Base-by-base conservation (phyloP, 2,797 vertebrate genomes). In the Loriculus beryllinus region DNA sequence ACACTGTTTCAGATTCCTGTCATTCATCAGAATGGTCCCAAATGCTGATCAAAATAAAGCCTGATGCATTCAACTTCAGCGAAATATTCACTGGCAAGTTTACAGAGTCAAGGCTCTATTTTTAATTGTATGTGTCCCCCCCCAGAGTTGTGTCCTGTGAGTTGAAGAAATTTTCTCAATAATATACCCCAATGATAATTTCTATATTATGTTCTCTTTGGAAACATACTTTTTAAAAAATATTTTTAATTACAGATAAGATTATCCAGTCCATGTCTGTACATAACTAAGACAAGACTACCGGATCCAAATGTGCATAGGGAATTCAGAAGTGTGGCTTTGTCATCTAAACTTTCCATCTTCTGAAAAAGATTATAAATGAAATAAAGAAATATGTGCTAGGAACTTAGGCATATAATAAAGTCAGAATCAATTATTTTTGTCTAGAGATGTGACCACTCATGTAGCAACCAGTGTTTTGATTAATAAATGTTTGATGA, bases 361-460 rank as follows among this genome's bases (percentile, higher is more conserved):
- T 71, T 85, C 70, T 40, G 59, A 75, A 82, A 52, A 48, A 48
- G 68, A 81, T 52, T 59, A 63, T 51, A 89, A 59, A 86, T 3
- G 16, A 25, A 68, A 28, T 26, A 47, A 90, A 84, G 54, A 91
- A 51, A 79, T 70, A 63, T 0, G 33, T 40, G 22, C 35, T 71
- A 47, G 49, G 37, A 93, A 62, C 8, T 67, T 86, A 69, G 28
- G 33, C 35, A 63, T 86, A 49, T 67, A 45, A 59, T 51, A 69
- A 64, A 90, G 37, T 69, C 6, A 8, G 63, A 83, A 86, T 94
- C 49, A 72, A 31, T 92, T 74, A 40, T 83, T 97, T 95, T 84
- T 94, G 64, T n/a, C 71, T 86, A 19, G 35, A 82, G 64, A 93
- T 88, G 20, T 76, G 31, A 89, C 35, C 48, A 39, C 93, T 91